These are phyloP conservation scores for Haplochromis vanheusdeni DNA, from an alignment of 2,113 vertebrate species.

Conservation along the genomic window DNA sequence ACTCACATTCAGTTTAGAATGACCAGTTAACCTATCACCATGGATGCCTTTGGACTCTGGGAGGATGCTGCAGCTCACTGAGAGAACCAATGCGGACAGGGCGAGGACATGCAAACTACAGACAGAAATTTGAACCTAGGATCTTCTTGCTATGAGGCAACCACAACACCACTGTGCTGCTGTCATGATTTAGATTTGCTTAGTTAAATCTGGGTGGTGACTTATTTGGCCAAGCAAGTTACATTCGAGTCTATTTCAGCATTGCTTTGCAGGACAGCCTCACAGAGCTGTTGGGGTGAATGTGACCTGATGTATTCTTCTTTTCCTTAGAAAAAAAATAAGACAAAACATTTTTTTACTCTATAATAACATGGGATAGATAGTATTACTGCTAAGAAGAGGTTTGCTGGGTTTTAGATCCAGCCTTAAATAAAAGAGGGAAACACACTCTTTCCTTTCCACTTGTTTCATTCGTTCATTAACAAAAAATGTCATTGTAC, in stretches of 20 bases:
- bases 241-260: background rate
- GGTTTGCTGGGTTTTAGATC: background rate
- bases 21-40: background rate
- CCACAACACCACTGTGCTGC: background rate
- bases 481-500: background rate
- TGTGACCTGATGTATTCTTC: background rate
- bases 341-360: background rate
- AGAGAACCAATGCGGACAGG: background rate
- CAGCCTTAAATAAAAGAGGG: background rate
- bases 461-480: background rate
- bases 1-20: background rate
- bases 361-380: background rate
- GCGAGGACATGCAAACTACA: background rate
- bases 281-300: background rate
- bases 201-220: background rate
- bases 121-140: background rate
- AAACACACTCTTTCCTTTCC: background rate
- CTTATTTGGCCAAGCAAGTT: background rate
- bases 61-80: background rate
- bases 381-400: background rate
- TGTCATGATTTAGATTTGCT: background rate
- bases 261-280: background rate
- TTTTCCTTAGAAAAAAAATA: background rate
- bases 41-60: background rate
- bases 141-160: background rate